A percentile compares a stretch with the other conserved stretches of the same genome.
Conservation (phyloP, 2,888 invertebrate genomes). For the Scrobipalpa costella region DNA sequence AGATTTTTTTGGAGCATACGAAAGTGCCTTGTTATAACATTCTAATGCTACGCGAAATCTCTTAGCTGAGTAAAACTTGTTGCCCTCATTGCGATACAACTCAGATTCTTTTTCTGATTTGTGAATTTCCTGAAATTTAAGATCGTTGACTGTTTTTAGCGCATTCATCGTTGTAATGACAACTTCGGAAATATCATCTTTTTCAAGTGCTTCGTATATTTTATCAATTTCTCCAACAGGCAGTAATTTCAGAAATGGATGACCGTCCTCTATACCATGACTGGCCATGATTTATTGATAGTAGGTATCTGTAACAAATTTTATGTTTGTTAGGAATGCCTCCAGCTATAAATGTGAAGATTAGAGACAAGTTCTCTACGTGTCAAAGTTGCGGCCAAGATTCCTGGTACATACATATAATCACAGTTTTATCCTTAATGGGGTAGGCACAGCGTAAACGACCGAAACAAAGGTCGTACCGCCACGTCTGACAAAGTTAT, state of each 20-base stretch:
- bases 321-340: background rate
- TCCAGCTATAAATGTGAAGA: too few species aligned
- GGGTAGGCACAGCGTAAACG: too few species aligned
- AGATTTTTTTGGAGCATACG: slow-evolving; percentile 35
- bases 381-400: too few species aligned
- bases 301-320: background rate
- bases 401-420: too few species aligned
- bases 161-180: slow-evolving; percentile 6
- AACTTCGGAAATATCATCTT: slow-evolving; percentile 12
- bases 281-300: background rate
- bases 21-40: slow-evolving; percentile 35
- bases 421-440: too few species aligned
- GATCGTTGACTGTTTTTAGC: background rate
- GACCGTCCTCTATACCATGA: background rate
- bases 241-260: background rate
- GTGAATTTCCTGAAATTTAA: background rate
- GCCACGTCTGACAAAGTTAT: too few species aligned
- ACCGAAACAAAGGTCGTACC: too few species aligned
- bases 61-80: slow-evolving; percentile 23
- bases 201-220: slow-evolving; percentile 12
- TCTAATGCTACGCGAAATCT: slow-evolving; percentile 30
- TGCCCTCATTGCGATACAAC: slow-evolving; percentile 19
- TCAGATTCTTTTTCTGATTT: slow-evolving; percentile 13
- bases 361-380: too few species aligned
- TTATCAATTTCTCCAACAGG: background rate